Percentiles rank a stretch among this genome's conserved stretches.
These are phyloP conservation scores for Haliclona indistincta DNA, from an alignment of 37 sponge, comb jelly and placozoan genomes.

Conservation along the genomic window DNA sequence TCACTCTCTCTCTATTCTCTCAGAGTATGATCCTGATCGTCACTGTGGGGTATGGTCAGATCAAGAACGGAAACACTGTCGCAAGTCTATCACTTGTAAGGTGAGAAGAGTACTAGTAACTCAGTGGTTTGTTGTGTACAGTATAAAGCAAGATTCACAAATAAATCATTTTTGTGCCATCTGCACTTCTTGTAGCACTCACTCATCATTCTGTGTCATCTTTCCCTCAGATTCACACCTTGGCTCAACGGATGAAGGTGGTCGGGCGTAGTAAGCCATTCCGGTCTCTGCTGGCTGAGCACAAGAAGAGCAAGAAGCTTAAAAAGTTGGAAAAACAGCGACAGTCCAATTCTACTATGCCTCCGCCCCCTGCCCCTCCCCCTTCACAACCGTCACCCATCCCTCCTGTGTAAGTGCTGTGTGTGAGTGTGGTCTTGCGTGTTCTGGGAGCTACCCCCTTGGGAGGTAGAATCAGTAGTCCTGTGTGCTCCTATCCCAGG, in stretches of 20 bases:
- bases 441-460: too few relatives aligned
- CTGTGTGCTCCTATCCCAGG: too few relatives aligned
- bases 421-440: too few relatives aligned
- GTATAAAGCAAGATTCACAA: too few relatives aligned
- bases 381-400: background rate
- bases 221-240: constrained; percentile 45
- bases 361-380: background rate
- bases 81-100: constrained; percentile 80
- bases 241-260: constrained; percentile 31
- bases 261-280: constrained; percentile 54
- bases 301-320: constrained; percentile 38
- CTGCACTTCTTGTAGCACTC: too few relatives aligned
- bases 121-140: too few relatives aligned
- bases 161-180: background rate
- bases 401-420: too few relatives aligned
- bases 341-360: background rate
- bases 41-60: constrained; percentile 88
- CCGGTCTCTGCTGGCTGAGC: constrained; percentile 42
- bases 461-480: too few relatives aligned
- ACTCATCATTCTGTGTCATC: too few relatives aligned
- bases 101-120: too few relatives aligned
- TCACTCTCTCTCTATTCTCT: background rate
- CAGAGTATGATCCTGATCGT: constrained; percentile 59
- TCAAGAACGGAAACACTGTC: constrained; percentile 46
- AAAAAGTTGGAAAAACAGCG: constrained; percentile 26